Base-by-base conservation (phyloP, 1,140 invertebrate species). In the Eupeodes corollae region DNA sequence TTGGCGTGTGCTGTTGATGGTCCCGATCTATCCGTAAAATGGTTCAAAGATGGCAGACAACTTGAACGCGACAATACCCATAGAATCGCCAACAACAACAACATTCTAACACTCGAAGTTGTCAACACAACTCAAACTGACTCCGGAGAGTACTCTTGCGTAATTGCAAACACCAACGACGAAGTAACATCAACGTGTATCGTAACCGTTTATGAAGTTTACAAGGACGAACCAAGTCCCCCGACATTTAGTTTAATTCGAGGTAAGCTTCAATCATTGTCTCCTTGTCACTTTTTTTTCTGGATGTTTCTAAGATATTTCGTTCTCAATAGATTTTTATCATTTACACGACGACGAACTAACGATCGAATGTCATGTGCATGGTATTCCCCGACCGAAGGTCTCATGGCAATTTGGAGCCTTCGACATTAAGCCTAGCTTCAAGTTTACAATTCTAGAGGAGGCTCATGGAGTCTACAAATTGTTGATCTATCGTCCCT, bases 1-100 rank as follows among this genome's bases (percentile, higher is more conserved):
- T 68, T 98, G 26, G 86, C 85, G 2, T 95, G 91, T 60, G 84
- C 85, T 46, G 80, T 94, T 1, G 76, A 92, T 50, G 87, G 87
- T 0, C 65, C 88, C 0, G 86, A 88, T 51, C 82, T 89, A 5
- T 77, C 75, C 21, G 73, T 94, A 3, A 79, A 82, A 51, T 96
- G 90, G 89, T 84, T 80, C 26, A 91, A 86, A 60, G 83, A 92
- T 61, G 80, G 82, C 2, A 64, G 75, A 45, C 68, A 76, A 44
- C 54, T 84, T 10, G 67, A 71, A 37, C 66, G 72, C 51, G 71
- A 76, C 54, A 71, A 70, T 0, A 49, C 74, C 42, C 80, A 78
- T 62, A 73, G 69, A 48, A 79, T 73, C 3, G 74, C 73, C 46
- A 77, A 75, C 50, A 68, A 75, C 9, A 80, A 83, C 57, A 86